Evolutionary conservation across 2,797 vertebrate species (phyloP).

Genomic region (Euphonia xanthogaster): DNA sequence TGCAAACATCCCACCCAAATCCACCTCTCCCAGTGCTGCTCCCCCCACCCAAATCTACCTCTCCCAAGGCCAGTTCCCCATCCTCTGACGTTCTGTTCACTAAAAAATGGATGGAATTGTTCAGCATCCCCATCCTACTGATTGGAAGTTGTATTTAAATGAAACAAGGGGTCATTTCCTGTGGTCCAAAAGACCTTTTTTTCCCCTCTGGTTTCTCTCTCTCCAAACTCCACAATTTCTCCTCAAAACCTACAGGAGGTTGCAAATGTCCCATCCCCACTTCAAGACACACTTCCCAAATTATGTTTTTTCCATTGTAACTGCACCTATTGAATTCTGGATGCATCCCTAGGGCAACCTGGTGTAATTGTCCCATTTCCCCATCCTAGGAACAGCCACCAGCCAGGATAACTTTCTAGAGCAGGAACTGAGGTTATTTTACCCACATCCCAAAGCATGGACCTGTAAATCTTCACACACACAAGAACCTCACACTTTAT

Average conservation of each 20-base stretch:
- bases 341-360: background rate
- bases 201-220: background rate
- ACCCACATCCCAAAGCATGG: background rate
- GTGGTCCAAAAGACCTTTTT: background rate
- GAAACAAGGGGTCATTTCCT: background rate
- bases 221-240: background rate
- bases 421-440: background rate
- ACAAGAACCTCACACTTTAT: background rate
- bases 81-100: background rate
- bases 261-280: background rate
- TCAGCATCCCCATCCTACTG: background rate
- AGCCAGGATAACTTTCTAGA: background rate
- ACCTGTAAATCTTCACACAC: background rate
- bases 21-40: background rate
- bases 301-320: background rate
- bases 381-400: background rate
- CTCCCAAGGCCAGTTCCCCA: fast-evolving
- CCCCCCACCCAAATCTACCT: background rate
- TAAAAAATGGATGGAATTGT: background rate
- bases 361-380: background rate
- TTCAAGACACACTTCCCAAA: background rate
- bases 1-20: background rate
- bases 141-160: background rate
- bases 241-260: background rate
- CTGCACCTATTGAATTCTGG: background rate